Conservation (phyloP, 2,888 invertebrate species). For the Morpho helenor region DNA sequence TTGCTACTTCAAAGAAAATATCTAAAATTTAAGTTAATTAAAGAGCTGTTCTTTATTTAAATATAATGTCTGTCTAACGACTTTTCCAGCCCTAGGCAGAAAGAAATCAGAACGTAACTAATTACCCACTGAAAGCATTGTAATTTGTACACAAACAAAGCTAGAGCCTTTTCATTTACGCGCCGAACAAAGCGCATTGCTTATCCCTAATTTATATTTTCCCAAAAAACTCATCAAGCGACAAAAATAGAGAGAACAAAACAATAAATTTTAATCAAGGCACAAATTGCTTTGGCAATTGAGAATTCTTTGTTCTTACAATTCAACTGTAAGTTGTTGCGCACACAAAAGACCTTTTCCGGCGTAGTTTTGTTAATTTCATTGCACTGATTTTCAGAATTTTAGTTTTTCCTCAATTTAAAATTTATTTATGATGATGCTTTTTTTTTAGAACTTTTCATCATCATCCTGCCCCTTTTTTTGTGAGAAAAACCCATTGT, state of each 20-base stretch:
- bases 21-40: no score
- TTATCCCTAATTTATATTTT: slow-evolving; percentile 24
- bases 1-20: no score
- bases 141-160: slow-evolving; percentile 16
- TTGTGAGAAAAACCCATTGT: no score
- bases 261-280: slow-evolving; percentile 68
- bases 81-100: neutral
- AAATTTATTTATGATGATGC: no score
- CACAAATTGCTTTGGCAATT: slow-evolving; percentile 53
- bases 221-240: slow-evolving; percentile 36
- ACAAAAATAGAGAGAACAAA: slow-evolving; percentile 43
- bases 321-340: slow-evolving; percentile 3
- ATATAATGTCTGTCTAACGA: neutral
- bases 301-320: slow-evolving; percentile 43
- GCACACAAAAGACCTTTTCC: slow-evolving; percentile 2
- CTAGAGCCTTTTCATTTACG: slow-evolving; percentile 13
- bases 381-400: no score
- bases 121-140: slow-evolving; percentile 10
- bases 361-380: no score
- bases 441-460: no score
- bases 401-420: no score
- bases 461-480: no score
- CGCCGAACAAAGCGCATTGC: slow-evolving; percentile 17
- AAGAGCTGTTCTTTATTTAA: no score
- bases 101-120: slow-evolving; percentile 6